phyloP scores from a whole-genome alignment of 2,113 vertebrate genomes.

The Caloenas nicobarica region DNA sequence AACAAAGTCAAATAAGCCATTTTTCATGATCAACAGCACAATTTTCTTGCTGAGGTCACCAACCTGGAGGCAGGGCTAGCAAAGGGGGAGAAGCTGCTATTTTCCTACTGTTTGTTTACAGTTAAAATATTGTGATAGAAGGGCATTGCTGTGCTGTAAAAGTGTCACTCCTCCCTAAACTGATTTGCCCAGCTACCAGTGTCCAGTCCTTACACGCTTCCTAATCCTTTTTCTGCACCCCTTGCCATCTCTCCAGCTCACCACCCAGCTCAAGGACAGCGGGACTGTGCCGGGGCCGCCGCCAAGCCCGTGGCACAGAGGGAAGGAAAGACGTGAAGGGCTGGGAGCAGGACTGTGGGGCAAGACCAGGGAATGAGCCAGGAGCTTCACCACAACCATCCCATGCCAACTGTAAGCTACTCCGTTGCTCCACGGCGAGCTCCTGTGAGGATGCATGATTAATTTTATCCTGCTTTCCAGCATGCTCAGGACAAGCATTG shows the following conservation, averaged over 20 bases:
- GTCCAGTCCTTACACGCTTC: not conserved
- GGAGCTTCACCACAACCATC: not conserved
- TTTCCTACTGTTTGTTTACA: not conserved
- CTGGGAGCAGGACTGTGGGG: not conserved
- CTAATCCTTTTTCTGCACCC: not conserved
- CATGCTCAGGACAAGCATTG: rapidly evolving
- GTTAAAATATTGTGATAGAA: not conserved
- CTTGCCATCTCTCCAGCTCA: not conserved
- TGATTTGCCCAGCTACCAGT: not conserved
- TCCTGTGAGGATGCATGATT: not conserved
- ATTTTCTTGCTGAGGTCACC: not conserved
- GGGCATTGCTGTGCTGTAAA: not conserved
- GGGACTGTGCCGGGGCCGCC: not conserved
- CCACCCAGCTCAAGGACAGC: not conserved
- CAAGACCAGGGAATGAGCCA: not conserved
- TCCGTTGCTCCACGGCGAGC: not conserved
- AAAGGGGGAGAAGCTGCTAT: not conserved
- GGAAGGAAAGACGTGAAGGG: not conserved
- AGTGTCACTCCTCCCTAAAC: not conserved
- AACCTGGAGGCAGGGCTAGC: not conserved
- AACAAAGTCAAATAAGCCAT: not conserved
- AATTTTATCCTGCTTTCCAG: not conserved
- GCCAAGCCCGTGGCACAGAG: not conserved
- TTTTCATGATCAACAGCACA: not conserved
- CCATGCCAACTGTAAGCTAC: not conserved